Evolutionary conservation across 2,113 vertebrate species (phyloP).

Genomic region (Amphiprion percula): DNA sequence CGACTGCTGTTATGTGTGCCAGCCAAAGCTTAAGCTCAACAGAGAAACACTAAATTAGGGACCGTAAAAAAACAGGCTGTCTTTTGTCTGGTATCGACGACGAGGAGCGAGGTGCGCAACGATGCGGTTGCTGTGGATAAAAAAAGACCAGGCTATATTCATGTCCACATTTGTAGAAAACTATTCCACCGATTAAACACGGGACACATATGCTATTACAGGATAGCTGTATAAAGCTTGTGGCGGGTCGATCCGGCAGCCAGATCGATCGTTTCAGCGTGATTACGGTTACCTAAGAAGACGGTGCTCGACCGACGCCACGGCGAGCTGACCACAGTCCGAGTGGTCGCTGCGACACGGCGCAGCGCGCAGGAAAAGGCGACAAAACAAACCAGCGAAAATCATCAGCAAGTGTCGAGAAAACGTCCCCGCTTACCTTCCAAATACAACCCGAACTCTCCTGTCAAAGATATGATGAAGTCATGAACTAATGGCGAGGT

Average conservation of each 20-base stretch:
- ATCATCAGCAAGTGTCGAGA: conserved; percentile 59
- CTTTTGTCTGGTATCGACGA: conserved; percentile 83
- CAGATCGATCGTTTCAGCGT: conserved; percentile 63
- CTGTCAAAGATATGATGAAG: conserved; percentile 70
- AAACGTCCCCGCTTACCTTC: conserved; percentile 67
- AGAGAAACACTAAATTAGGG: conserved; percentile 42
- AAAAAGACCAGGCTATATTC: conserved; percentile 72
- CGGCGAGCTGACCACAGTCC: conserved; percentile 84
- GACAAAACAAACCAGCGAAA: conserved; percentile 45
- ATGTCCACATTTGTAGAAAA: conserved; percentile 61
- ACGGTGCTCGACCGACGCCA: conserved; percentile 81
- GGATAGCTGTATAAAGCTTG: conserved; percentile 40
- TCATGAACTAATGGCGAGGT: conserved; percentile 78
- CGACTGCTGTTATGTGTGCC: conserved; percentile 83
- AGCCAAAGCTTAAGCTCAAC: conserved; percentile 68
- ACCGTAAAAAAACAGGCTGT: conserved; percentile 78
- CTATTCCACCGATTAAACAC: conserved; percentile 39
- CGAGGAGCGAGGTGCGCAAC: conserved; percentile 83
- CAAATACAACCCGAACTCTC: conserved; percentile 44
- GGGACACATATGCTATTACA: conserved; percentile 62
- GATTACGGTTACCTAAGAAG: conserved; percentile 74
- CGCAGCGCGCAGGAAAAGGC: conserved; percentile 71
- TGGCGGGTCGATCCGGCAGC: conserved; percentile 13
- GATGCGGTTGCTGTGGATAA: conserved; percentile 82
- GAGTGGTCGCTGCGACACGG: conserved; percentile 84